A percentile compares a stretch with the other conserved stretches of the same genome.
Conservation (phyloP, 1,140 invertebrate genomes). For the Venturia canescens region DNA sequence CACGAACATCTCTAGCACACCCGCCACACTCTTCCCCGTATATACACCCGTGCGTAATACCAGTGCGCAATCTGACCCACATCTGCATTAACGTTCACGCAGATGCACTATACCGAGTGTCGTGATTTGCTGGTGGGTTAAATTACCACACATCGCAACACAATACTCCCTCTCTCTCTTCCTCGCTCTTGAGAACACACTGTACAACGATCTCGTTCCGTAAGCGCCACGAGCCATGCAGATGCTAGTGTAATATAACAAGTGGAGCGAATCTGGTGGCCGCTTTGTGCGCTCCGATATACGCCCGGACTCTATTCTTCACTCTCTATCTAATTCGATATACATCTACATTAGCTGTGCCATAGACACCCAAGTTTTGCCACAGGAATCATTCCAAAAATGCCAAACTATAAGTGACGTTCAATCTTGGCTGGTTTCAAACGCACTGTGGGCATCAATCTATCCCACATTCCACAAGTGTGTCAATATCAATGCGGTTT, state of each 20-base stretch:
- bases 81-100: slow-evolving; percentile 58
- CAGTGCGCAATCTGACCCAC: slow-evolving; percentile 70
- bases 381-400: neutral
- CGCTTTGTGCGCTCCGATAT: slow-evolving; percentile 27
- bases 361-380: neutral
- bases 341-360: neutral
- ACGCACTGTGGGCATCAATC: too few species aligned
- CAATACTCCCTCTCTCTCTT: neutral
- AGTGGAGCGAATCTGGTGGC: slow-evolving; percentile 65
- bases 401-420: too few species aligned
- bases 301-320: slow-evolving; percentile 35
- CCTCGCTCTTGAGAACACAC: neutral
- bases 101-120: slow-evolving; percentile 8
- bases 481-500: too few species aligned
- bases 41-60: slow-evolving; percentile 30
- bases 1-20: slow-evolving; percentile 21
- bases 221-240: slow-evolving; percentile 54
- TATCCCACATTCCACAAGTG: too few species aligned
- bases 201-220: slow-evolving; percentile 31
- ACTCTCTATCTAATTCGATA: slow-evolving; percentile 4
- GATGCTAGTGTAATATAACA: slow-evolving; percentile 68
- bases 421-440: too few species aligned
- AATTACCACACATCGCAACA: slow-evolving; percentile 21
- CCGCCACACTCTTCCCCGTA: slow-evolving; percentile 14
- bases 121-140: slow-evolving; percentile 20